phyloP scores from a whole-genome alignment of 2,888 invertebrate genomes.

The Orthosia gothica region DNA sequence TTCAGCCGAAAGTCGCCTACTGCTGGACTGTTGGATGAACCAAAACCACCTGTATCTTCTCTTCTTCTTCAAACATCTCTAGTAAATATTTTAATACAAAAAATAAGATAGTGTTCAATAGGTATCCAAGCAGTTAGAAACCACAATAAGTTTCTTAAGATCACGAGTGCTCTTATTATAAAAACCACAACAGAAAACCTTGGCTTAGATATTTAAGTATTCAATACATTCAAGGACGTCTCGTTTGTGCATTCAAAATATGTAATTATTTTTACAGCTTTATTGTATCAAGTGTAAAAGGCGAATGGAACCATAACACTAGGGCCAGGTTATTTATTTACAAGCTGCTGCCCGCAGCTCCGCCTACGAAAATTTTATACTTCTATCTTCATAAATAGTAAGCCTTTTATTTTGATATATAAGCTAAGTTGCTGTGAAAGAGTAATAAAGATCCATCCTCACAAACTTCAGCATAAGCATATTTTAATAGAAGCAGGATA shows the following conservation, averaged over 20 bases:
- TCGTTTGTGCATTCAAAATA: neutral
- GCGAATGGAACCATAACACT: neutral
- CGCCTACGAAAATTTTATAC: too few relatives aligned
- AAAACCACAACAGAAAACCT: constrained; percentile 47
- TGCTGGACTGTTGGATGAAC: too few relatives aligned
- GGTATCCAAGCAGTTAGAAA: neutral
- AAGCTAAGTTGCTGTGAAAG: too few relatives aligned
- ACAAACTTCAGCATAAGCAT: too few relatives aligned
- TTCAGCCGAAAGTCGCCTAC: too few relatives aligned
- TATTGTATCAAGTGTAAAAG: neutral
- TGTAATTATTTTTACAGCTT: constrained; percentile 1
- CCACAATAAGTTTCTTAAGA: constrained; percentile 35
- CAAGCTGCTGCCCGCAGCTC: too few relatives aligned
- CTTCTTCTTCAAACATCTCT: neutral
- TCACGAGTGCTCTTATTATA: constrained; percentile 20
- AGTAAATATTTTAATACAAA: too few relatives aligned
- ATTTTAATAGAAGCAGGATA: too few relatives aligned
- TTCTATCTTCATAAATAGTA: too few relatives aligned
- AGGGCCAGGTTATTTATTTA: too few relatives aligned
- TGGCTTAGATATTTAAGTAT: constrained; percentile 36
- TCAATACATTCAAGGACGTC: constrained; percentile 17
- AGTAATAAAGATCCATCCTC: too few relatives aligned
- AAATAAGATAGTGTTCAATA: neutral
- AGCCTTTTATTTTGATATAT: too few relatives aligned
- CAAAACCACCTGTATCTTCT: neutral